Conservation (phyloP, 2,888 invertebrate species). For the Crematogaster levior region DNA sequence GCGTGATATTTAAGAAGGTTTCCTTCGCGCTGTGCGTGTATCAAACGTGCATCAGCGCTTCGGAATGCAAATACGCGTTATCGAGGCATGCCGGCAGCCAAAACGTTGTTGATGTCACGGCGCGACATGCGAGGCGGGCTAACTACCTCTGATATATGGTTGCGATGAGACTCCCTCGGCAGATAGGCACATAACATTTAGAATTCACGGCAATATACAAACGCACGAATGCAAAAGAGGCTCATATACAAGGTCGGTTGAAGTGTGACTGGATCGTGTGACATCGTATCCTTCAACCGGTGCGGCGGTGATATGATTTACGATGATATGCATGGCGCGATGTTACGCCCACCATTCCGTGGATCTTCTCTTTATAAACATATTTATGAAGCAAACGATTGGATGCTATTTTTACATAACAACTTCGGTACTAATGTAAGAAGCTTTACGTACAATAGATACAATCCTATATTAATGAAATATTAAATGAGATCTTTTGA, state of each 20-base stretch:
- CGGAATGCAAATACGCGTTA: conserved; percentile 66
- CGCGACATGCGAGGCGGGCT: conserved; percentile 38
- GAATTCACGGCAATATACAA: conserved; percentile 35
- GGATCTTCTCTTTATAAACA: not conserved
- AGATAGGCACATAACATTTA: conserved; percentile 10
- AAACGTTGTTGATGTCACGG: conserved; percentile 17
- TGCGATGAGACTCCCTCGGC: not conserved
- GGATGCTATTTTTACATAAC: not conserved
- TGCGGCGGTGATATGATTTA: not conserved
- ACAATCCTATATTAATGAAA: conserved; percentile 7
- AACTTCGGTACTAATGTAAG: not conserved
- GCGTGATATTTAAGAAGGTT: conserved; percentile 29
- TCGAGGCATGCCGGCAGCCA: conserved; percentile 34
- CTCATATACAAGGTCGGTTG: conserved; percentile 10
- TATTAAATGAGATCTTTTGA: not conserved
- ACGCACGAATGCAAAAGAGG: conserved; percentile 18
- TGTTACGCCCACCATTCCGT: conserved; percentile 32
- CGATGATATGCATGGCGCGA: not conserved
- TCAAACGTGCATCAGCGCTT: conserved; percentile 40
- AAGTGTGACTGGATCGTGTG: not conserved
- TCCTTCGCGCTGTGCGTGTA: conserved; percentile 32
- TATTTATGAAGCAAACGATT: conserved; percentile 5
- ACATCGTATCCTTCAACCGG: not conserved
- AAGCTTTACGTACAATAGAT: not conserved
- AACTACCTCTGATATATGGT: conserved; percentile 55